These are phyloP conservation scores for Meta bourneti DNA, from an alignment of 2,888 invertebrate species.

Conservation along the genomic window DNA sequence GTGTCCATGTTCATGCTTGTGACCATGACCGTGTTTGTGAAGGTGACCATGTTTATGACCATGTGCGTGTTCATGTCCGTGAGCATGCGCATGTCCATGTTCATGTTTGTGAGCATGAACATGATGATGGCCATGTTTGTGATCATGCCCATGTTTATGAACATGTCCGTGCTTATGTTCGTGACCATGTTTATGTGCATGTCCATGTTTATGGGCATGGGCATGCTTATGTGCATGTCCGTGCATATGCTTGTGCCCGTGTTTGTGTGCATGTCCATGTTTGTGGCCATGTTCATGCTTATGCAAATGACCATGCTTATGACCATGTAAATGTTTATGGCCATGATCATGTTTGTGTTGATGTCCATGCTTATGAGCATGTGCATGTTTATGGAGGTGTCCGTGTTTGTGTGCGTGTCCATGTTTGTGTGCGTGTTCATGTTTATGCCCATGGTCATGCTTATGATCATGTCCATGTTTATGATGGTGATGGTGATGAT, in stretches of 20 bases:
- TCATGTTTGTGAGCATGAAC: constrained; percentile 43
- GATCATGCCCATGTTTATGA: no score
- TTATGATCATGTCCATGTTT: constrained; percentile 62
- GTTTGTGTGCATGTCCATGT: constrained; percentile 46
- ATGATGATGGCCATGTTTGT: constrained; percentile 38
- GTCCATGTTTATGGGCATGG: constrained; percentile 47
- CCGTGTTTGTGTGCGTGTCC: constrained; percentile 3
- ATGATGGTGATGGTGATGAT: constrained; percentile 59
- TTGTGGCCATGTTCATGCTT: constrained; percentile 49
- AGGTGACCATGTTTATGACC: constrained; percentile 52
- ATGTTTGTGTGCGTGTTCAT: constrained; percentile 53
- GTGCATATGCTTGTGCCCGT: constrained; percentile 46
- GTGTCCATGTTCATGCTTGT: constrained; percentile 51
- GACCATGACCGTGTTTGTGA: constrained; percentile 41
- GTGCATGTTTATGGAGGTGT: constrained; percentile 26
- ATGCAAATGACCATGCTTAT: constrained; percentile 57
- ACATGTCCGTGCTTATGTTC: no score
- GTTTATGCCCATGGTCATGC: constrained; percentile 51
- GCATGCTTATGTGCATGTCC: constrained; percentile 55
- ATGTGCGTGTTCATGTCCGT: constrained; percentile 36
- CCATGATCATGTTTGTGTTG: no score
- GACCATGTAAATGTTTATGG: constrained; percentile 24
- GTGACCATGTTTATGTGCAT: constrained; percentile 33
- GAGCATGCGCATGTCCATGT: constrained; percentile 50
- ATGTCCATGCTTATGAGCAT: constrained; percentile 27